A percentile compares a stretch with the other conserved stretches of the same genome.
These are phyloP conservation scores for Misgurnus anguillicaudatus DNA, from an alignment of 2,113 vertebrate species.

Conservation along the genomic window DNA sequence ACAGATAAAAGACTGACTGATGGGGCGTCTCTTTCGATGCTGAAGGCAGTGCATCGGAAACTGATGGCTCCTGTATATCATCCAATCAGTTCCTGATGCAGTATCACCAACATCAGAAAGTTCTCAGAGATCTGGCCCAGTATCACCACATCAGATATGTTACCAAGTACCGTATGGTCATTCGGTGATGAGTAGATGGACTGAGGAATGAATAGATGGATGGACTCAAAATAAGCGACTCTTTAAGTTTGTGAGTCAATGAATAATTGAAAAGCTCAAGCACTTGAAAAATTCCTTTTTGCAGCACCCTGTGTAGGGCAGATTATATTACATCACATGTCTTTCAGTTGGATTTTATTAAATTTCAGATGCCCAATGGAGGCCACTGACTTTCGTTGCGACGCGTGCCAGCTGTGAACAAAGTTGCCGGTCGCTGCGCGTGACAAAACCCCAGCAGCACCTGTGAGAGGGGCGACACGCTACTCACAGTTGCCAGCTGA, in stretches of 20 bases:
- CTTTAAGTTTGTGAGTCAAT: background rate
- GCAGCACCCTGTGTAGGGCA: background rate
- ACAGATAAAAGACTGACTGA: conserved; percentile 13
- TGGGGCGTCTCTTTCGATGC: conserved; percentile 83
- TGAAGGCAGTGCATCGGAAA: conserved; percentile 93
- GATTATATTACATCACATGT: background rate
- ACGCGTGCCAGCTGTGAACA: conserved; percentile 7
- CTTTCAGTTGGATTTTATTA: background rate
- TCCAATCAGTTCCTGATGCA: conserved; percentile 99
- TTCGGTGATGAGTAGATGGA: background rate
- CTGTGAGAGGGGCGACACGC: conserved; percentile 78
- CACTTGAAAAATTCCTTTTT: background rate
- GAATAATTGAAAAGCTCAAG: background rate
- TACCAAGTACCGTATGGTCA: too few relatives aligned
- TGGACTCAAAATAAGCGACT: background rate
- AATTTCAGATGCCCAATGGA: background rate
- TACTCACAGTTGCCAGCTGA: conserved; percentile 99
- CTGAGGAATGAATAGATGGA: too few relatives aligned
- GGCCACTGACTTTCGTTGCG: background rate
- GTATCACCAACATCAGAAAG: conserved; percentile 92
- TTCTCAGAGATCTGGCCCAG: conserved; percentile 27
- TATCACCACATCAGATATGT: background rate
- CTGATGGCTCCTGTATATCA: conserved; percentile 80
- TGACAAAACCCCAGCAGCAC: conserved; percentile 87
- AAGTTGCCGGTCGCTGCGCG: conserved; percentile 78